These are phyloP conservation scores for Ostrea edulis DNA, from an alignment of 1,140 invertebrate species.

Conservation along the genomic window DNA sequence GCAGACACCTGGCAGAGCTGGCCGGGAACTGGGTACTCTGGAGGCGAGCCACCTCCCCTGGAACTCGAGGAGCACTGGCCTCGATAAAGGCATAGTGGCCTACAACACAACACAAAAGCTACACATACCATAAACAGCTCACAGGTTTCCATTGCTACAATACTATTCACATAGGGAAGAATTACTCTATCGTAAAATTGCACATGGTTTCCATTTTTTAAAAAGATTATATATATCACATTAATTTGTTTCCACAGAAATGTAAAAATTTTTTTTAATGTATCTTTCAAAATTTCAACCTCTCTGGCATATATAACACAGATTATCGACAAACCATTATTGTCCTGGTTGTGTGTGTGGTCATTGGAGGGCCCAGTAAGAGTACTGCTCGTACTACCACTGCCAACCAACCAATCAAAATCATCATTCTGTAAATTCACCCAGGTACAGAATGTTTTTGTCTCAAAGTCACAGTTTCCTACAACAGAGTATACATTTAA, in stretches of 20 bases:
- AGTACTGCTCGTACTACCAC: constrained; percentile 59
- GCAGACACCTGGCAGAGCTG: constrained; percentile 59
- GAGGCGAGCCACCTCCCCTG: constrained; percentile 73
- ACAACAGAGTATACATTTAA: constrained; percentile 25
- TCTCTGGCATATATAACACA: background rate
- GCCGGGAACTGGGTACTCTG: constrained; percentile 68
- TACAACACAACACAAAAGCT: constrained; percentile 34
- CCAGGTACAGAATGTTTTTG: constrained; percentile 68
- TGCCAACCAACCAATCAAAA: constrained; percentile 75
- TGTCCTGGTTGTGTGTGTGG: constrained; percentile 63
- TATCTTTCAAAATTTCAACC: constrained; percentile 51
- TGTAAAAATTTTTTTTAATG: no score
- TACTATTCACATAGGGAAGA: background rate
- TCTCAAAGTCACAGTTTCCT: constrained; percentile 74
- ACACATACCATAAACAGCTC: no score
- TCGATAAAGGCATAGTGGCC: constrained; percentile 78
- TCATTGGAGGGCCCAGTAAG: constrained; percentile 72
- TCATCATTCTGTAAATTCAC: constrained; percentile 68
- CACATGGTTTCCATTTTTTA: no score
- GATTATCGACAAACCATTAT: background rate
- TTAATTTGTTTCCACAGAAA: no score
- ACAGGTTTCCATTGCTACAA: no score
- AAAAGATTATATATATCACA: no score
- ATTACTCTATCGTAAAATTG: no score
- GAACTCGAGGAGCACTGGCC: constrained; percentile 61